A percentile compares a stretch with the other conserved stretches of the same genome.
Evolutionary conservation across 2,113 vertebrate species (phyloP).

Genomic region (Pipa parva): DNA sequence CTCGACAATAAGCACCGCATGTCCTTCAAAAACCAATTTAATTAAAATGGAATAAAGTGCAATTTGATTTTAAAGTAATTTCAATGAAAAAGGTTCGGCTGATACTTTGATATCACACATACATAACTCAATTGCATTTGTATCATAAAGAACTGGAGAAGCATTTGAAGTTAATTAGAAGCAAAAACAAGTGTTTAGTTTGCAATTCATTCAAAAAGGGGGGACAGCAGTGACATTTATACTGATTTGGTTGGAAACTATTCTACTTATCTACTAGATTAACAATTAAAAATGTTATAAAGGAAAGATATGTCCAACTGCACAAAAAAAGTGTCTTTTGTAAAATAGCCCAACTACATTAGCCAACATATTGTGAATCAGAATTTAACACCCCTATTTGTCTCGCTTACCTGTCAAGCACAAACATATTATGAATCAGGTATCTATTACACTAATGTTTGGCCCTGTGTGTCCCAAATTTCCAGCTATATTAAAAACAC

Average conservation of each 20-base stretch:
- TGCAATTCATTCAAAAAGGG: slow-evolving; percentile 16
- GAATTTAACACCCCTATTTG: too few relatives aligned
- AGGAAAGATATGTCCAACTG: too few relatives aligned
- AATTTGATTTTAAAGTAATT: slow-evolving; percentile 16
- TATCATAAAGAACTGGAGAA: slow-evolving; percentile 14
- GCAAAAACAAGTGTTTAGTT: slow-evolving; percentile 7
- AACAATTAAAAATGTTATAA: slow-evolving; percentile 19
- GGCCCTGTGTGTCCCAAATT: too few relatives aligned
- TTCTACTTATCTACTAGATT: slow-evolving; percentile 20
- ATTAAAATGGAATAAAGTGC: slow-evolving; percentile 4
- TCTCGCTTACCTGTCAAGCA: too few relatives aligned
- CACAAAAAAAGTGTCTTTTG: too few relatives aligned
- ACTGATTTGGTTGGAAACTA: background rate
- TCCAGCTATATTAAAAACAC: too few relatives aligned
- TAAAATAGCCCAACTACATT: too few relatives aligned
- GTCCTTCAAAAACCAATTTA: slow-evolving; percentile 6
- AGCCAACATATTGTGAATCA: too few relatives aligned
- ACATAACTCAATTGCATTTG: slow-evolving; percentile 17
- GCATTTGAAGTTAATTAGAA: slow-evolving; percentile 36
- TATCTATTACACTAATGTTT: too few relatives aligned
- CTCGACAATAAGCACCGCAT: background rate
- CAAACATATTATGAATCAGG: too few relatives aligned
- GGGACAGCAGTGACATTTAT: slow-evolving; percentile 14
- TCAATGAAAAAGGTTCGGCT: slow-evolving; percentile 6
- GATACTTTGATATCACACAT: slow-evolving; percentile 23